Base-by-base conservation (phyloP, 1,140 invertebrate genomes). In the Ostrea edulis region DNA sequence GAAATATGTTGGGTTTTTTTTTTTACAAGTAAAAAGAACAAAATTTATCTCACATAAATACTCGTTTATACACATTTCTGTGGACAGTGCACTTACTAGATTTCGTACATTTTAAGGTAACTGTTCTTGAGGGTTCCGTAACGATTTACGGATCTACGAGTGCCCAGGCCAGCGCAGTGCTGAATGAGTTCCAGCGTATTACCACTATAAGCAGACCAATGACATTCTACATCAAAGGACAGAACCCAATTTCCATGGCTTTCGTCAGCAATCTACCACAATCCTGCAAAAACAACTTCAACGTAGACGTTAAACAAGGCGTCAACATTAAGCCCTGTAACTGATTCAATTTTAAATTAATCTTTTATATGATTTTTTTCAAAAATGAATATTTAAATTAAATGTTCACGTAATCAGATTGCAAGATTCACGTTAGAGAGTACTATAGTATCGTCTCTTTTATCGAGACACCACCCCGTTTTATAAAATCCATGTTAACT, bases 101-200 rank as follows among this genome's bases (percentile, higher is more conserved):
- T n/a, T n/a, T n/a, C n/a, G n/a, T n/a, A n/a, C 22, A 55, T 68
- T 54, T 11, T 71, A n/a, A 89, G 88, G 82, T 91, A 22, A 86
- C 86, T 9, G 77, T 87, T 8, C 81, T 55, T 54, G 84, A 87
- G 5, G 90, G 90, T 54, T 53, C 53, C 0, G 89, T 90, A 12
- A 71, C 87, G 8, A 85, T 90, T 3, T 91, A 62, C 53, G 90
- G 90, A 2, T 88, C 90, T 77, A 62, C 86, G 20, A 87, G 84
- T 17, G 71, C 86, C 20, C 55, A 88, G 11, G 86, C 90, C 14
- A 91, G 89, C 22, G 58, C 82, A 3, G 83, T 89, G 12, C 77
- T 86, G 9, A 88, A 91, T 51, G 89, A 91, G 12, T 84, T 91
- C 58, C 84, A 82, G 20, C 77, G 62, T 8, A 82, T 88, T 12